Percentiles rank a stretch among this genome's conserved stretches.
Conservation (phyloP, 2,888 invertebrate genomes). For the Pterostichus madidus region DNA sequence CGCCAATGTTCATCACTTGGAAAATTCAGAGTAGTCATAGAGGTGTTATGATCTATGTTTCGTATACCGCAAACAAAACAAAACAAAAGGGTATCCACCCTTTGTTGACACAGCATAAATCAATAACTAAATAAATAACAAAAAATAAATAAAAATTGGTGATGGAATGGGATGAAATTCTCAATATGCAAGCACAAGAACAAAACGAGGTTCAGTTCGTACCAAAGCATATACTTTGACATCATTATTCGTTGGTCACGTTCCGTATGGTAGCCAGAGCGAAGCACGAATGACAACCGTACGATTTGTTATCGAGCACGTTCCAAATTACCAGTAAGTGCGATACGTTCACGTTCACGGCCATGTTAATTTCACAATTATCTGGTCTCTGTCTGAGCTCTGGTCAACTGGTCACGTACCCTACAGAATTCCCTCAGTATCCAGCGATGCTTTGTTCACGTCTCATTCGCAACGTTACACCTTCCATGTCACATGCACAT, state of each 20-base stretch:
- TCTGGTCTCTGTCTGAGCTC: constrained; percentile 68
- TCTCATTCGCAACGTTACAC: not conserved
- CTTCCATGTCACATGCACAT: not conserved
- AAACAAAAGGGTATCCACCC: constrained; percentile 45
- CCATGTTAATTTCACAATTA: constrained; percentile 67
- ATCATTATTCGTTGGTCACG: constrained; percentile 76
- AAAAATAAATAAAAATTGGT: constrained; percentile 31
- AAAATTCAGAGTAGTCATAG: not conserved
- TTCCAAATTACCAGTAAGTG: constrained; percentile 67
- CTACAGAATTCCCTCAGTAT: not conserved
- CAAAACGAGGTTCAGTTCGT: not conserved
- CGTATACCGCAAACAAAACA: constrained; percentile 31
- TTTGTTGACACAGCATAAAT: constrained; percentile 47
- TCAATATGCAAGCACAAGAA: not conserved
- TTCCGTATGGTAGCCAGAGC: constrained; percentile 77
- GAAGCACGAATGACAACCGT: constrained; percentile 74
- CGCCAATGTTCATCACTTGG: not conserved
- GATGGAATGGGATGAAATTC: not conserved
- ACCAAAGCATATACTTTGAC: constrained; percentile 74
- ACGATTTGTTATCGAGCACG: constrained; percentile 69
- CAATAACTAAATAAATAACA: constrained; percentile 42
- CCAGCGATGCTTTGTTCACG: constrained; percentile 1
- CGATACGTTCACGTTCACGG: constrained; percentile 67
- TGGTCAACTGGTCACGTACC: constrained; percentile 74
- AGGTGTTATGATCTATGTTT: constrained; percentile 52